Evolutionary conservation across 2,113 vertebrate genomes (phyloP).

Genomic region (Electrona antarctica): DNA sequence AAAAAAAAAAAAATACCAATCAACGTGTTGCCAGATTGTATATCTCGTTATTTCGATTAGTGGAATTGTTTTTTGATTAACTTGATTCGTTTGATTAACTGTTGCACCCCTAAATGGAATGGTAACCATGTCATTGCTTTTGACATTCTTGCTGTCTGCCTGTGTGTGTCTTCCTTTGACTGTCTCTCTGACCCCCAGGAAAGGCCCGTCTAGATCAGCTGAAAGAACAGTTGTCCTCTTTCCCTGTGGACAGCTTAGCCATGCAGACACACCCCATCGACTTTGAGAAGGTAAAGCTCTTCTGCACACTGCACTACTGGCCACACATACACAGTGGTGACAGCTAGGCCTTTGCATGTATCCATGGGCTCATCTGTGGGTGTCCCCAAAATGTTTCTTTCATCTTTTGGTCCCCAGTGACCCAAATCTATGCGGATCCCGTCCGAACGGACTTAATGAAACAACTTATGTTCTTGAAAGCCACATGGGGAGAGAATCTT

Average conservation of each 20-base stretch:
- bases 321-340: constrained; percentile 63
- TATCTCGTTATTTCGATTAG: no score
- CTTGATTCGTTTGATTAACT: no score
- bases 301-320: constrained; percentile 20
- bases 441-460: constrained; percentile 3
- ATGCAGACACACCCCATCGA: constrained; percentile 79
- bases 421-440: constrained; percentile 47
- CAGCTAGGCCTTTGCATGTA: constrained; percentile 57
- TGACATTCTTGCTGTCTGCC: not conserved
- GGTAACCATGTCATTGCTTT: not conserved
- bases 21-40: no score
- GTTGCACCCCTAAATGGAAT: no score
- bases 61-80: no score
- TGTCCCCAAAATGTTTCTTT: constrained; percentile 34
- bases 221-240: constrained; percentile 60
- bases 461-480: constrained; percentile 49
- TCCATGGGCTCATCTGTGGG: constrained; percentile 41
- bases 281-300: constrained; percentile 87
- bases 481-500: constrained; percentile 1
- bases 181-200: constrained; percentile 63
- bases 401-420: constrained; percentile 48
- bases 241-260: constrained; percentile 30
- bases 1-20: no score
- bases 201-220: constrained; percentile 58
- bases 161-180: not conserved